A percentile compares a stretch with the other conserved stretches of the same genome.
Conservation (phyloP, 2,797 vertebrate genomes). For the Mionectes olivaceus region DNA sequence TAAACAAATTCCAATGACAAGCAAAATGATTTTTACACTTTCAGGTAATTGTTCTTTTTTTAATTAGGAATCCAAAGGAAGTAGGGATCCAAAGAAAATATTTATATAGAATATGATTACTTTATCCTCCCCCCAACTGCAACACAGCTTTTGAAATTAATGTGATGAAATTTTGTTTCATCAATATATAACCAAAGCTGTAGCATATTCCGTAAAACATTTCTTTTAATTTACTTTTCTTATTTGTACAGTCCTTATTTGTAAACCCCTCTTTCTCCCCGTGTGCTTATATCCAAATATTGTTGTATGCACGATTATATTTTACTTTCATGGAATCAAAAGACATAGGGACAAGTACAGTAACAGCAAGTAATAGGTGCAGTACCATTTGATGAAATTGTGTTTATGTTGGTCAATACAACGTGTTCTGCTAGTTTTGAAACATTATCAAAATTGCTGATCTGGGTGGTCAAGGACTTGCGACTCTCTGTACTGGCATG, state of each 20-base stretch:
- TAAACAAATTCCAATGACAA: neutral
- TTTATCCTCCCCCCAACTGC: neutral
- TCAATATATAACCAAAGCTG: neutral
- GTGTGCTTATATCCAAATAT: neutral
- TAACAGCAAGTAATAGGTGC: slow-evolving; percentile 51
- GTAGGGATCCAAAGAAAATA: neutral
- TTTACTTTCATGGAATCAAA: slow-evolving; percentile 31
- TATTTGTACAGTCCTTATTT: neutral
- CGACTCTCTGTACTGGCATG: slow-evolving; percentile 88
- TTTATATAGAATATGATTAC: neutral
- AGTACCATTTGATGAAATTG: slow-evolving; percentile 69
- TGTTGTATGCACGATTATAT: neutral
- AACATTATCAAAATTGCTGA: slow-evolving; percentile 89
- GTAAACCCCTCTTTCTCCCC: neutral
- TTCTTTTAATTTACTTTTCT: neutral
- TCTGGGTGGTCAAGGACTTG: slow-evolving; percentile 94
- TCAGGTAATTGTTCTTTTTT: neutral
- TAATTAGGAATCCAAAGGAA: neutral
- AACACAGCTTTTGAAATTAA: neutral
- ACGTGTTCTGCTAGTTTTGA: slow-evolving; percentile 91
- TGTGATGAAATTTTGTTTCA: neutral
- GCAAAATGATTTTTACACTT: neutral
- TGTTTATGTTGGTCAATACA: slow-evolving; percentile 73
- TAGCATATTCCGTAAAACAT: neutral
- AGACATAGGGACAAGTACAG: neutral